These are phyloP conservation scores for Barbus barbus DNA, from an alignment of 2,113 vertebrate species.

Conservation along the genomic window DNA sequence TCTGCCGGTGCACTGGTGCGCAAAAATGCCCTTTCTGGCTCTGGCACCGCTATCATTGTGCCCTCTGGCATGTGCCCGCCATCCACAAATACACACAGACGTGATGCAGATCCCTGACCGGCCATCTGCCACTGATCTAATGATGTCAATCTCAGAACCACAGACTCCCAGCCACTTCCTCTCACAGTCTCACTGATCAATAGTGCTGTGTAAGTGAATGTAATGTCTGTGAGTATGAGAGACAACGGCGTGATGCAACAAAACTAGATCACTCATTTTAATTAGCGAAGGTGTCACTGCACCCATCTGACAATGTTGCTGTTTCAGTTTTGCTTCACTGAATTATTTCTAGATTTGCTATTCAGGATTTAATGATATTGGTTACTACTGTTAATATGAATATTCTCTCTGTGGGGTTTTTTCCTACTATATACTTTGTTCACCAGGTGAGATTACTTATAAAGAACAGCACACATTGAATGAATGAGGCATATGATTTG, in stretches of 20 bases:
- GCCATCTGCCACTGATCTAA: constrained; percentile 38
- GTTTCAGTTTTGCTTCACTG: too few relatives aligned
- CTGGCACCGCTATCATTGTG: not conserved
- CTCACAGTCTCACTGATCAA: not conserved
- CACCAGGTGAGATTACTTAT: not conserved
- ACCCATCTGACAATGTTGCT: not conserved
- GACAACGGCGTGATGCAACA: not conserved
- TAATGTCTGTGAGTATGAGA: not conserved
- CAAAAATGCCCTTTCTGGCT: constrained; percentile 44
- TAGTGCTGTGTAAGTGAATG: not conserved
- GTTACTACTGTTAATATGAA: too few relatives aligned
- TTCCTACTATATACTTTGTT: not conserved
- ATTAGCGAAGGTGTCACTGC: not conserved
- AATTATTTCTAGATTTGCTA: too few relatives aligned
- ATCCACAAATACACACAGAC: constrained; percentile 34
- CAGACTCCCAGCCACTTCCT: not conserved
- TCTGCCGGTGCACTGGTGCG: constrained; percentile 31
- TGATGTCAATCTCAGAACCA: not conserved
- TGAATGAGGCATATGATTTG: not conserved
- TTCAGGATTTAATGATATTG: too few relatives aligned
- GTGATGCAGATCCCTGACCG: constrained; percentile 4
- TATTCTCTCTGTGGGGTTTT: too few relatives aligned
- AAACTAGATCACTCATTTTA: not conserved
- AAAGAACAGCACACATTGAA: not conserved
- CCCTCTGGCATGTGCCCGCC: constrained; percentile 31